Evolutionary conservation across 2,113 vertebrate genomes (phyloP).

Genomic region (Artemisiospiza belli): DNA sequence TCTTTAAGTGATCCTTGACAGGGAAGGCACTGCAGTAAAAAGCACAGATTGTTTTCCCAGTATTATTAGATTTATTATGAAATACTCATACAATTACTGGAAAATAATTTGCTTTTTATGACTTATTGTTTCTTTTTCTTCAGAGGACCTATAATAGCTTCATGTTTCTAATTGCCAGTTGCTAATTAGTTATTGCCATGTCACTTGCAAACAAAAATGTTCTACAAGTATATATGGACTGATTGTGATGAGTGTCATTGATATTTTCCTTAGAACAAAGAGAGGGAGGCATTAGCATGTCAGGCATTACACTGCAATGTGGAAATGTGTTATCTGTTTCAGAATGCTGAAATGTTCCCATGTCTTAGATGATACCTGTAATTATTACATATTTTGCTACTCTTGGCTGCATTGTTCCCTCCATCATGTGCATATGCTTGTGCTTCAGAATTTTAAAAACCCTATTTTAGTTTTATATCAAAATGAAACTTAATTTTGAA

Average conservation of each 20-base stretch:
- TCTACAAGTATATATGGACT: neutral
- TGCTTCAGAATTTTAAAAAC: constrained; percentile 12
- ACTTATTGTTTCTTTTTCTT: neutral
- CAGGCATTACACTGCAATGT: neutral
- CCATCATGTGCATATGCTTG: neutral
- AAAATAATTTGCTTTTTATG: constrained; percentile 10
- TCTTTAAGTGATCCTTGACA: constrained; percentile 5
- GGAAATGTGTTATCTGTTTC: neutral
- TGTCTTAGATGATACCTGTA: neutral
- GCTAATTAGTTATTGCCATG: neutral
- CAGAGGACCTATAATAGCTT: neutral
- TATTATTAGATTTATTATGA: constrained; percentile 2
- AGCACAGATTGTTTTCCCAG: neutral
- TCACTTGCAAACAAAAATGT: constrained; percentile 22
- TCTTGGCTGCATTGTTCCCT: neutral
- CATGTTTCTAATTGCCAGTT: constrained; percentile 3
- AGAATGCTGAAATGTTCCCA: neutral
- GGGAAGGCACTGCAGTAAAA: constrained; percentile 2
- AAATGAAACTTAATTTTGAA: constrained; percentile 27
- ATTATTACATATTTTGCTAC: neutral
- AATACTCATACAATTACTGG: neutral
- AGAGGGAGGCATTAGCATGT: neutral
- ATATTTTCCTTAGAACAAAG: neutral
- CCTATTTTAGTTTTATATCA: neutral
- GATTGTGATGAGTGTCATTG: neutral